phyloP scores from a whole-genome alignment of 2,113 vertebrate genomes.

The Dasypus novemcinctus region DNA sequence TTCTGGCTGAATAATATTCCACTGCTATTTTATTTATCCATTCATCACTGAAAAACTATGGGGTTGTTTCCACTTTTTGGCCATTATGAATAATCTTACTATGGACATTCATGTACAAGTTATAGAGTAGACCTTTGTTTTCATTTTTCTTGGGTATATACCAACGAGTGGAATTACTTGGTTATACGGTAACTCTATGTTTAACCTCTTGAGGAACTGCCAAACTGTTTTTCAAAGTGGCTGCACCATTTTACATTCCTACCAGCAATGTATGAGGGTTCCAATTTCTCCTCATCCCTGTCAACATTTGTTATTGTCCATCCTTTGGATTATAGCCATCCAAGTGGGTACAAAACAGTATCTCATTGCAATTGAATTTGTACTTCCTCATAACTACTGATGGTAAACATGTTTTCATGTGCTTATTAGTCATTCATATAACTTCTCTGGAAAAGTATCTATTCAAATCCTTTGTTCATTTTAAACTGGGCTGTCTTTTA shows the following conservation, averaged over 20 bases:
- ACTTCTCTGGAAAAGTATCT: background rate
- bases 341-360: accelerated
- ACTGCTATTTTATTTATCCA: background rate
- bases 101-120: background rate
- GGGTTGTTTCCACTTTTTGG: background rate
- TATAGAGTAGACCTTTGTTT: background rate
- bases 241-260: background rate
- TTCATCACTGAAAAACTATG: background rate
- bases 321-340: background rate
- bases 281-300: background rate
- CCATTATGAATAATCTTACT: background rate
- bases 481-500: background rate
- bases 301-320: background rate
- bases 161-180: background rate
- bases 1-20: background rate
- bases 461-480: background rate
- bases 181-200: background rate
- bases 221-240: background rate
- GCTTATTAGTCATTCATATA: background rate
- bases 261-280: background rate
- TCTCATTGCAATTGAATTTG: background rate
- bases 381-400: background rate
- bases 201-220: background rate
- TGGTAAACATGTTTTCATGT: background rate
- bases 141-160: background rate